Percentiles rank a stretch among this genome's conserved stretches.
phyloP scores from a whole-genome alignment of 2,888 invertebrate genomes.

The Creontiades dilutus region DNA sequence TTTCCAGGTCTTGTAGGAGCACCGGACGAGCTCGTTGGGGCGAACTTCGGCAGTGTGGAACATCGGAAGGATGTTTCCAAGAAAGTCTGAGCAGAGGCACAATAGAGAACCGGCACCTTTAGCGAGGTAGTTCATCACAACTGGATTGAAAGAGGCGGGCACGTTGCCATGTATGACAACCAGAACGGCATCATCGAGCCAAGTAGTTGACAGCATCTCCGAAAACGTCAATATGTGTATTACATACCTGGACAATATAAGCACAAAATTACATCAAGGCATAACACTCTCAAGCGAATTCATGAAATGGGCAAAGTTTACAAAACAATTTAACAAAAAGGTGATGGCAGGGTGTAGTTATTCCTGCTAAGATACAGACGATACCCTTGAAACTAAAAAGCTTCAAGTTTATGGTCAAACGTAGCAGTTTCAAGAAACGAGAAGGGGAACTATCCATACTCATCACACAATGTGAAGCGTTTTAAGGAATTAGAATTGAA shows the following conservation, averaged over 20 bases:
- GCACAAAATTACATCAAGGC: too few relatives aligned
- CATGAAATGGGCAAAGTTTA: too few relatives aligned
- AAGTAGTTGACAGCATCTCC: conserved; percentile 80
- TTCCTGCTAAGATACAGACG: too few relatives aligned
- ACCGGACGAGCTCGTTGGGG: conserved; percentile 85
- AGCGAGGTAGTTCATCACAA: conserved; percentile 86
- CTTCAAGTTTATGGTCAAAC: too few relatives aligned
- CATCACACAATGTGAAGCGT: too few relatives aligned
- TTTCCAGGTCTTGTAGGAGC: conserved; percentile 91
- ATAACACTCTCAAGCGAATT: too few relatives aligned
- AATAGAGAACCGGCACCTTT: conserved; percentile 85
- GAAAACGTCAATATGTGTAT: conserved; percentile 79
- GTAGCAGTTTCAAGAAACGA: too few relatives aligned
- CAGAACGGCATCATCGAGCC: conserved; percentile 85
- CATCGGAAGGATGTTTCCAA: conserved; percentile 87
- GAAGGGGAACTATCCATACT: too few relatives aligned
- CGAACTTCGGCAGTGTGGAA: conserved; percentile 90
- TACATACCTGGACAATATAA: conserved; percentile 78
- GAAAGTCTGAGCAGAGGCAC: conserved; percentile 89
- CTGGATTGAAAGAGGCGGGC: conserved; percentile 83
- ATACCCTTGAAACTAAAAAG: too few relatives aligned
- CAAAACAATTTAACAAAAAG: too few relatives aligned
- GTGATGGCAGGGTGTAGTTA: too few relatives aligned
- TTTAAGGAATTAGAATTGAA: conserved; percentile 67
- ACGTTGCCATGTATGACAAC: conserved; percentile 90